Evolutionary conservation across 2,797 vertebrate species (phyloP).

Genomic region (Ciconia nigra): DNA sequence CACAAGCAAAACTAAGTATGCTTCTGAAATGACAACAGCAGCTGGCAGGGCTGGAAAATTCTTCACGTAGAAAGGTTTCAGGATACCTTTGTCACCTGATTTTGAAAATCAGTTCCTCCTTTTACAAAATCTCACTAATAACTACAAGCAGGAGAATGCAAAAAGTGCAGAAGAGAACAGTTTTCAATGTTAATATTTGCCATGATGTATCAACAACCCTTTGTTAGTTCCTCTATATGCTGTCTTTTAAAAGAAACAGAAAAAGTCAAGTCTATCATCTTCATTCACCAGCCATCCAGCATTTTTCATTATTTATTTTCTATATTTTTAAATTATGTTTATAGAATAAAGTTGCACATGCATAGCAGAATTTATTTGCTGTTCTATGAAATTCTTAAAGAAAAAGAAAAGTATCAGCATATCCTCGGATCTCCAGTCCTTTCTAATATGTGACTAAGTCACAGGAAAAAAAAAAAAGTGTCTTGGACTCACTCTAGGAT

Average conservation of each 20-base stretch:
- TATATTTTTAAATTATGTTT: not conserved
- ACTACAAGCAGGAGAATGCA: not conserved
- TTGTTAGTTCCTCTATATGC: not conserved
- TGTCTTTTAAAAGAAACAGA: not conserved
- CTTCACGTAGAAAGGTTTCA: not conserved
- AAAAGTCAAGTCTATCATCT: not conserved
- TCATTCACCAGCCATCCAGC: not conserved
- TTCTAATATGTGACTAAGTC: not conserved
- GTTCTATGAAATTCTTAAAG: not conserved
- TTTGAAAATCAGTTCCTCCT: not conserved
- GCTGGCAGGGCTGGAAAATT: not conserved
- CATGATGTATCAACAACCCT: not conserved
- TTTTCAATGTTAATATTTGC: not conserved
- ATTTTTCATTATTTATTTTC: not conserved
- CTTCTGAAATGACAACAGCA: not conserved
- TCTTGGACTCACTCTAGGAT: not conserved
- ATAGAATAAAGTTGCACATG: not conserved
- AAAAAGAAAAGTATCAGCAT: not conserved
- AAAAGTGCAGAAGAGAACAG: not conserved
- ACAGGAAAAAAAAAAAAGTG: rapidly evolving
- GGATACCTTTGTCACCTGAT: not conserved
- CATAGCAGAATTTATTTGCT: not conserved
- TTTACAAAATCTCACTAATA: not conserved
- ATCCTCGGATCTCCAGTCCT: not conserved
- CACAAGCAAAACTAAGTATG: not conserved